Evolutionary conservation across 2,797 vertebrate genomes (phyloP).

Genomic region (Balearica regulorum): DNA sequence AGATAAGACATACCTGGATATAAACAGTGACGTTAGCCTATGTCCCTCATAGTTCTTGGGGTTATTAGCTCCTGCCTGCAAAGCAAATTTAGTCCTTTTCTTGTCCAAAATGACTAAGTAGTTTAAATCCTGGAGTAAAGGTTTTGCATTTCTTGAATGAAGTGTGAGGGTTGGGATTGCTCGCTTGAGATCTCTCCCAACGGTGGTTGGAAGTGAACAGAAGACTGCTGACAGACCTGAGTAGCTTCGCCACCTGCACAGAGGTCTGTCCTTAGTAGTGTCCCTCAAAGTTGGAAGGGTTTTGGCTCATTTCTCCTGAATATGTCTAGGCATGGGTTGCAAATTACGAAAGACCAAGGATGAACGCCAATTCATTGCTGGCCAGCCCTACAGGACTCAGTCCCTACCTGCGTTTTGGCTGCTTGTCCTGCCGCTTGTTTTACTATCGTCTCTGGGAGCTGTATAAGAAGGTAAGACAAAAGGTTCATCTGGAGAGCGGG

Average conservation of each 20-base stretch:
- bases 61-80: background rate
- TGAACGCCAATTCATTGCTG: conserved; percentile 88
- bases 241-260: background rate
- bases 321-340: conserved; percentile 90
- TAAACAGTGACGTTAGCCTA: background rate
- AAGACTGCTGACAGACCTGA: background rate
- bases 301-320: background rate
- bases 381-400: conserved; percentile 94
- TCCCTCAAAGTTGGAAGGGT: background rate
- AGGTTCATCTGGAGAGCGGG: background rate
- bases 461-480: conserved; percentile 88
- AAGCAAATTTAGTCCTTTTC: background rate
- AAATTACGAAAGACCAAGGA: conserved; percentile 88
- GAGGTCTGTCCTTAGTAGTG: background rate
- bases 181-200: background rate
- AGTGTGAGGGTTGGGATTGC: background rate
- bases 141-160: background rate
- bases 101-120: background rate
- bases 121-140: background rate
- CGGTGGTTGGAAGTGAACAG: background rate
- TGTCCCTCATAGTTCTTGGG: background rate
- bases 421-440: conserved; percentile 90
- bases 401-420: conserved; percentile 95
- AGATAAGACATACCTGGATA: background rate
- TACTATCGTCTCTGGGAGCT: conserved; percentile 95